Evolutionary conservation across 2,113 vertebrate genomes (phyloP).

Genomic region (Sceloporus undulatus): DNA sequence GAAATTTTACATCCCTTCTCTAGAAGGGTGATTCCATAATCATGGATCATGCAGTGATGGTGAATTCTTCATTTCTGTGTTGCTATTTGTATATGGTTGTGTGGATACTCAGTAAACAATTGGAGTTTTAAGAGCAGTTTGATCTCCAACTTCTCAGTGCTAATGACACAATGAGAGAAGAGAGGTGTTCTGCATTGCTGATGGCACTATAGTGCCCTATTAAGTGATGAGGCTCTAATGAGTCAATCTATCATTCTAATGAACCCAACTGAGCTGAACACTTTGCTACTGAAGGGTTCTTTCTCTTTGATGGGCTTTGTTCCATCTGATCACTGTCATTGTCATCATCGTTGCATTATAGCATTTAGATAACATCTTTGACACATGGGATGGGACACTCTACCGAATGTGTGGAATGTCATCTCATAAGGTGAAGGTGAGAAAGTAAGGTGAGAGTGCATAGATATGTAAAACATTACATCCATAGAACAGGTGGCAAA

Average conservation of each 20-base stretch:
- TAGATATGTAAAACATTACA: not conserved
- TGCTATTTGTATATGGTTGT: not conserved
- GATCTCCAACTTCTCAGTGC: not conserved
- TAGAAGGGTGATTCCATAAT: not conserved
- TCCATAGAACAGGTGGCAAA: not conserved
- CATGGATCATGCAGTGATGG: not conserved
- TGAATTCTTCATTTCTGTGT: not conserved
- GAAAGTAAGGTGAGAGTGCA: not conserved
- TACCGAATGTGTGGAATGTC: not conserved
- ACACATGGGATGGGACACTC: not conserved
- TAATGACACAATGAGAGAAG: not conserved
- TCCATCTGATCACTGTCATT: conserved; percentile 4
- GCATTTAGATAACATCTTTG: not conserved
- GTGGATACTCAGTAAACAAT: conserved; percentile 1
- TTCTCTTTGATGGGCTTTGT: conserved; percentile 1
- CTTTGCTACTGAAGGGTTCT: conserved; percentile 10
- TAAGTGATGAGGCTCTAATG: conserved; percentile 36
- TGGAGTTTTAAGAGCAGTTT: conserved; percentile 30
- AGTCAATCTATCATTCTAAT: conserved; percentile 44
- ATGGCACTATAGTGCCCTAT: conserved; percentile 5
- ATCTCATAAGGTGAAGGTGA: not conserved
- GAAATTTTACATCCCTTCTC: not conserved
- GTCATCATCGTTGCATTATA: conserved; percentile 6
- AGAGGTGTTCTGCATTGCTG: conserved; percentile 7
- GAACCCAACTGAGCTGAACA: conserved; percentile 21